These are phyloP conservation scores for Nannoperca australis DNA, from an alignment of 2,797 vertebrate species.

Conservation along the genomic window DNA sequence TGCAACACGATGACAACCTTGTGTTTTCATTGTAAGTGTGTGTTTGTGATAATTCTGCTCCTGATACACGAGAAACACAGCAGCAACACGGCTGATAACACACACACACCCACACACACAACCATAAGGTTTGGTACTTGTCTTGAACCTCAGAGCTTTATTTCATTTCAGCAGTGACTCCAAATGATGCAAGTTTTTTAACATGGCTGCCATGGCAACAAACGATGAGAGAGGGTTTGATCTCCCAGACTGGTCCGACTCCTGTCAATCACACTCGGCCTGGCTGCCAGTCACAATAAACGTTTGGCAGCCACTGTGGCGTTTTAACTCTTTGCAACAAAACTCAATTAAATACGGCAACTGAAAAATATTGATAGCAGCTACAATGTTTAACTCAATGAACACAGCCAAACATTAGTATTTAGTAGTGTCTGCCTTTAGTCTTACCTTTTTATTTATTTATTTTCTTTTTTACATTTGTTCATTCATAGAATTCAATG, in stretches of 20 bases:
- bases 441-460: slow-evolving; percentile 11
- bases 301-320: slow-evolving; percentile 61
- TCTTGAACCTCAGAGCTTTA: slow-evolving; percentile 85
- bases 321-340: slow-evolving; percentile 70
- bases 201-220: slow-evolving; percentile 70
- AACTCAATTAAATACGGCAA: slow-evolving; percentile 74
- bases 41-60: neutral
- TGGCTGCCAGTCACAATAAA: slow-evolving; percentile 51
- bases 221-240: slow-evolving; percentile 44
- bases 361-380: slow-evolving; percentile 75
- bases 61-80: neutral
- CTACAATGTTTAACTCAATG: slow-evolving; percentile 74
- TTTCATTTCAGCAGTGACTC: slow-evolving; percentile 88
- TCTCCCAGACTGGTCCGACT: slow-evolving; percentile 51
- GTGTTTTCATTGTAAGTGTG: neutral
- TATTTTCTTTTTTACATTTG: slow-evolving; percentile 37
- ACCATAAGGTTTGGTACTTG: slow-evolving; percentile 29
- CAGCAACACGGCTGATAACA: neutral
- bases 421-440: slow-evolving; percentile 68
- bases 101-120: slow-evolving; percentile 6
- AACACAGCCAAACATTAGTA: slow-evolving; percentile 78
- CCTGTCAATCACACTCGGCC: slow-evolving; percentile 45
- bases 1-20: neutral
- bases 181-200: slow-evolving; percentile 83
- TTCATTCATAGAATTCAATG: slow-evolving; percentile 63